These are phyloP conservation scores for Bolborhynchus lineola DNA, from an alignment of 2,113 vertebrate genomes.

Conservation along the genomic window DNA sequence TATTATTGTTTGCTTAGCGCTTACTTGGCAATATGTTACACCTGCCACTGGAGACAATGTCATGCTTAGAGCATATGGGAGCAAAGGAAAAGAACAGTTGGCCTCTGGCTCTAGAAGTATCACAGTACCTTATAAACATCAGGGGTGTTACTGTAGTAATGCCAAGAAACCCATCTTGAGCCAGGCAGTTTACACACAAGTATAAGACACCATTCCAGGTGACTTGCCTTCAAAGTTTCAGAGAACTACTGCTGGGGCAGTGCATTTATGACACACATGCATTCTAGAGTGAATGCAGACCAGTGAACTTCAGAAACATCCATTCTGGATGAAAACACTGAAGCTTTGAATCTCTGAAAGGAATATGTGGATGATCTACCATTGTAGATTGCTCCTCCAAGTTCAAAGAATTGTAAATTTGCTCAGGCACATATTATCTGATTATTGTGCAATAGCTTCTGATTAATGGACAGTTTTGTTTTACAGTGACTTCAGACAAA, in stretches of 20 bases:
- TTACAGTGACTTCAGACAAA: background rate
- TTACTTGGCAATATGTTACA: background rate
- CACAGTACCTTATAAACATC: background rate
- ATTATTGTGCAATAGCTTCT: background rate
- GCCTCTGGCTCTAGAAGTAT: background rate
- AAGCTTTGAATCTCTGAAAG: background rate
- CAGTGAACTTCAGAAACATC: background rate
- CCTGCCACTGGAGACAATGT: background rate
- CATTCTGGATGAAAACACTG: background rate
- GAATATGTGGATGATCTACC: background rate
- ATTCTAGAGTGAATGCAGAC: background rate
- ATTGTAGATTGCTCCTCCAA: background rate
- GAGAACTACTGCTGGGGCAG: background rate
- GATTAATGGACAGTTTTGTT: background rate
- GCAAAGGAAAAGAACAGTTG: background rate
- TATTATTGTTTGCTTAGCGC: background rate
- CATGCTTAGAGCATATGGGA: background rate
- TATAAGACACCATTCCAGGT: background rate
- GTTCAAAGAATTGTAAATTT: background rate
- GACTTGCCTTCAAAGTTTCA: background rate
- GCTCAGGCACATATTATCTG: background rate
- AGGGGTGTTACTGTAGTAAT: background rate
- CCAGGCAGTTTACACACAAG: background rate
- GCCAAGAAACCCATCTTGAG: background rate
- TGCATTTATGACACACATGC: background rate